Evolutionary conservation across 2,888 invertebrate species (phyloP).

Genomic region (Patella caerulea): DNA sequence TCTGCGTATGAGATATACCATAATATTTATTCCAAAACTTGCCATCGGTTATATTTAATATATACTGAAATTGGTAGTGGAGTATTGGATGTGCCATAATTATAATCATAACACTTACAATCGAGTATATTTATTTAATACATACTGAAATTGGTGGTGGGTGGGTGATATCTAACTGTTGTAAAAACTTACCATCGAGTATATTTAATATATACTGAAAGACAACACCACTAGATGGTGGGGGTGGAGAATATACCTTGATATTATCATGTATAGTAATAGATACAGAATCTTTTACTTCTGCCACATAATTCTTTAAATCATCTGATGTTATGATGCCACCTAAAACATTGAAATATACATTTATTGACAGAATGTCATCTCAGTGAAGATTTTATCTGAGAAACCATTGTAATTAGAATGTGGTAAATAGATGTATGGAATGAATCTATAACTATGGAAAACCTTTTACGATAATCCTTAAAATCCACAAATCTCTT

Average conservation of each 20-base stretch:
- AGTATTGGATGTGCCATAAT: no score
- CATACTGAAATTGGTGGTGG: no score
- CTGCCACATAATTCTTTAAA: background rate
- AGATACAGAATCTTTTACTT: background rate
- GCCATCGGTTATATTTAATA: background rate
- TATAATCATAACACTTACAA: no score
- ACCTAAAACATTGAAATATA: conserved; percentile 5
- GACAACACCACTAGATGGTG: background rate
- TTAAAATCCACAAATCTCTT: no score
- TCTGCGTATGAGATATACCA: background rate
- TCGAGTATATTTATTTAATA: no score
- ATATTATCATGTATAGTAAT: background rate
- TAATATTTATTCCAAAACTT: background rate
- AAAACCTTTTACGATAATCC: no score
- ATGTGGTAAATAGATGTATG: no score
- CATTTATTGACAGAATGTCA: background rate
- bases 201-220: conserved; percentile 4
- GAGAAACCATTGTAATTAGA: no score
- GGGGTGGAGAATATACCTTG: background rate
- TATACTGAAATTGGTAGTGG: background rate
- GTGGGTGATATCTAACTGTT: no score
- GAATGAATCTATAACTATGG: no score
- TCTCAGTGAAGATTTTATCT: no score
- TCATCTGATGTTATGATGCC: background rate
- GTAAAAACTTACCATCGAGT: background rate